Conservation (phyloP, 2,888 invertebrate genomes). For the Charanyca ferruginea region DNA sequence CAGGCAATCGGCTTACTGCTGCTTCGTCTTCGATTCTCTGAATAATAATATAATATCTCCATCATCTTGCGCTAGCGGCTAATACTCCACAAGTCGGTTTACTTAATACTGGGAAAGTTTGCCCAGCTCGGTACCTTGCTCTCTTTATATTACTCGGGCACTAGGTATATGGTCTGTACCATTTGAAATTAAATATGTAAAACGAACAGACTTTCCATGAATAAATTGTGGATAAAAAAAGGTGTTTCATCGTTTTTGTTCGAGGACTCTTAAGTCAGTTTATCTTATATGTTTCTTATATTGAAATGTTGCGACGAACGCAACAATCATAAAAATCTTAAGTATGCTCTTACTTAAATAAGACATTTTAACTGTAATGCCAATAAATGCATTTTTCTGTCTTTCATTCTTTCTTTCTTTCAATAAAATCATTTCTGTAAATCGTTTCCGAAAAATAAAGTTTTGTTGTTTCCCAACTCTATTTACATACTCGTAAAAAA, state of each 20-base stretch:
- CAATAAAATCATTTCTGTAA: too few relatives aligned
- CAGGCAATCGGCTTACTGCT: constrained; percentile 55
- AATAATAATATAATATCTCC: constrained; percentile 56
- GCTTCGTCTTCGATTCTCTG: constrained; percentile 44
- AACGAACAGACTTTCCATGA: background rate
- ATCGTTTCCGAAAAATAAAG: too few relatives aligned
- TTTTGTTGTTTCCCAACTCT: too few relatives aligned
- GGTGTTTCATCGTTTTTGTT: constrained; percentile 2
- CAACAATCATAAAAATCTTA: too few relatives aligned
- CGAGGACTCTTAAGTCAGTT: background rate
- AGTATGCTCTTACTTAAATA: too few relatives aligned
- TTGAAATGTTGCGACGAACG: background rate
- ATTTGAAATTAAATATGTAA: constrained; percentile 13
- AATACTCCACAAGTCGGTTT: constrained; percentile 22
- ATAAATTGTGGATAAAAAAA: constrained; percentile 7
- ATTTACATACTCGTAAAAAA: too few relatives aligned
- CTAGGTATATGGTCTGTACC: constrained; percentile 4
- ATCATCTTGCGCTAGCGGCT: constrained; percentile 35
- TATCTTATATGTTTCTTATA: background rate
- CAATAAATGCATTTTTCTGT: too few relatives aligned
- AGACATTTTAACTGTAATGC: too few relatives aligned
- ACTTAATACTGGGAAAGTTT: constrained; percentile 39
- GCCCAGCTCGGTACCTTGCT: constrained; percentile 7
- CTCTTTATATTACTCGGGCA: constrained; percentile 3
- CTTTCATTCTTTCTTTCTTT: too few relatives aligned